These are phyloP conservation scores for Caradrina kadenii DNA, from an alignment of 2,888 invertebrate genomes.

Conservation along the genomic window DNA sequence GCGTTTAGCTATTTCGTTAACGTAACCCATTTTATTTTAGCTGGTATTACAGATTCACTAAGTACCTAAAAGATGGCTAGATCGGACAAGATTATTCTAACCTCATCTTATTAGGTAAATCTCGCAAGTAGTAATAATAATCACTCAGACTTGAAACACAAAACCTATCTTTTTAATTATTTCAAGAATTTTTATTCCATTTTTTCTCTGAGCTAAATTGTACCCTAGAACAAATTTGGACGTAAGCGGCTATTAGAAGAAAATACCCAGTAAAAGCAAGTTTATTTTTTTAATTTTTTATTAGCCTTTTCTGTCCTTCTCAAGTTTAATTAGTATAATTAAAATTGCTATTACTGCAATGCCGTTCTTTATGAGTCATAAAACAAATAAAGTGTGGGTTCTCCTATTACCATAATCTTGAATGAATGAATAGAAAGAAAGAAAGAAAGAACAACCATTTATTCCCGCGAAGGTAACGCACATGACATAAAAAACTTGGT, in stretches of 20 bases:
- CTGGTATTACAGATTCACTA: background rate
- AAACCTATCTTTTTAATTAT: background rate
- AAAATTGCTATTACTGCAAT: constrained; percentile 23
- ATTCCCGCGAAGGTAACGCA: background rate
- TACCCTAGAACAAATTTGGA: constrained; percentile 2
- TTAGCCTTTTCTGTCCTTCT: no score
- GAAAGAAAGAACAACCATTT: no score
- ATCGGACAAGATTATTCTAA: no score
- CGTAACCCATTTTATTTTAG: no score
- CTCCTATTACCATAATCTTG: constrained; percentile 29
- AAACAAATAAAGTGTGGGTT: constrained; percentile 38
- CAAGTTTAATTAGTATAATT: constrained; percentile 31
- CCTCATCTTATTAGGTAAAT: no score
- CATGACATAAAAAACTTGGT: no score
- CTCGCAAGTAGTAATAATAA: background rate
- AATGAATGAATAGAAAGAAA: background rate
- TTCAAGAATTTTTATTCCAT: background rate
- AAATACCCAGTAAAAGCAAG: constrained; percentile 18
- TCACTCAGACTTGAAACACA: constrained; percentile 1
- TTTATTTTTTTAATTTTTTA: no score
- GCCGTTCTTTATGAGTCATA: constrained; percentile 33
- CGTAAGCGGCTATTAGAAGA: constrained; percentile 11
- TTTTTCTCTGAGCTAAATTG: constrained; percentile 7
- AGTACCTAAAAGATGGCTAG: no score
- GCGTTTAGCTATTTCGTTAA: no score